Percentiles rank a stretch among this genome's conserved stretches.
Evolutionary conservation across 2,888 invertebrate species (phyloP).

Genomic region (Arrhopalites spinosus): DNA sequence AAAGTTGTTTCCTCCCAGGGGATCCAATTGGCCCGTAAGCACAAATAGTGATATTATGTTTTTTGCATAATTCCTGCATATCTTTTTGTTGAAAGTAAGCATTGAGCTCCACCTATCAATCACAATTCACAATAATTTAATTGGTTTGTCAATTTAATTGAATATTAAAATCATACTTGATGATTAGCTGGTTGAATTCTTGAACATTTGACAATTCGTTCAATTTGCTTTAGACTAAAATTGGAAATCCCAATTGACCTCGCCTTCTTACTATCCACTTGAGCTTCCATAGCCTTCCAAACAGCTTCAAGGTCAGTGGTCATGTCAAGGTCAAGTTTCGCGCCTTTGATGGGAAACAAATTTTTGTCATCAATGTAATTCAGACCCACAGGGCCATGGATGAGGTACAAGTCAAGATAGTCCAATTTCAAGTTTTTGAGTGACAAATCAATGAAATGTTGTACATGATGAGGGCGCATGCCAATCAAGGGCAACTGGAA

Average conservation of each 20-base stretch:
- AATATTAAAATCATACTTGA: no score
- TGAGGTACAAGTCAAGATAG: constrained; percentile 80
- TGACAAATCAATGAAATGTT: constrained; percentile 66
- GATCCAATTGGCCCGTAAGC: constrained; percentile 52
- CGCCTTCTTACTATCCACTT: constrained; percentile 71
- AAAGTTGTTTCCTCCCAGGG: constrained; percentile 45
- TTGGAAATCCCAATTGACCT: constrained; percentile 86
- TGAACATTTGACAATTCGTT: constrained; percentile 67
- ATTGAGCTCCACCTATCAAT: constrained; percentile 46
- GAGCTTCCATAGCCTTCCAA: constrained; percentile 72
- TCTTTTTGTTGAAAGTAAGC: constrained; percentile 47
- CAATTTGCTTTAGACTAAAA: constrained; percentile 75
- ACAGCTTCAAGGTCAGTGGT: constrained; percentile 68
- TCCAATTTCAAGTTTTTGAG: constrained; percentile 67
- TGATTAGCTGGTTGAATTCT: constrained; percentile 69
- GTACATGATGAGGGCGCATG: constrained; percentile 59
- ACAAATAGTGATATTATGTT: constrained; percentile 46
- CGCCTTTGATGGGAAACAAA: constrained; percentile 67
- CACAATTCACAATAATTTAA: no score
- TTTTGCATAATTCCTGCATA: constrained; percentile 39
- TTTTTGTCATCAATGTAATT: constrained; percentile 43
- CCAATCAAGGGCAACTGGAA: constrained; percentile 36
- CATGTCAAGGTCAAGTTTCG: constrained; percentile 56
- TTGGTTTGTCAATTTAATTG: no score
- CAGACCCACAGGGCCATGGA: constrained; percentile 74